Evolutionary conservation across 92 coral and sea anemone genomes (phyloP).

Genomic region (Siderastrea radians): DNA sequence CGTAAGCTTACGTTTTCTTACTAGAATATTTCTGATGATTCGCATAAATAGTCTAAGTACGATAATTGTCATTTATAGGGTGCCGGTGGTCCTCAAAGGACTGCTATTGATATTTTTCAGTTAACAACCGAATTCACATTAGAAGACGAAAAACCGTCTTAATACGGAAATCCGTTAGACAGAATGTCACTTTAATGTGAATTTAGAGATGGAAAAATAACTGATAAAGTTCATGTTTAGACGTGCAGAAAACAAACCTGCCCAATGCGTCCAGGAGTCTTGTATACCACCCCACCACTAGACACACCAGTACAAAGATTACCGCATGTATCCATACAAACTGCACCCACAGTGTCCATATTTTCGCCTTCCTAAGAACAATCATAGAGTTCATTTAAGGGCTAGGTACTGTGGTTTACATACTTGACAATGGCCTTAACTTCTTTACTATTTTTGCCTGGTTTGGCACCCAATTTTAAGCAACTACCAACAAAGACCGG

Average conservation of each 20-base stretch:
- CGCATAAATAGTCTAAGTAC: too few species aligned
- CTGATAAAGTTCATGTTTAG: neutral
- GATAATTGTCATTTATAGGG: too few species aligned
- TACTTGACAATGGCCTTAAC: too few species aligned
- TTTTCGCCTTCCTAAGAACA: conserved; percentile 1
- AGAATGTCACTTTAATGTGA: neutral
- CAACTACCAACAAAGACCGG: too few species aligned
- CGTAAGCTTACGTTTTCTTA: too few species aligned
- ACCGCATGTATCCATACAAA: conserved; percentile 85
- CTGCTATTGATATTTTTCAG: too few species aligned
- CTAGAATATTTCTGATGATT: too few species aligned
- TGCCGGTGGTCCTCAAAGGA: too few species aligned
- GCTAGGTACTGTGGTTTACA: neutral
- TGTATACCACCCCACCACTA: conserved; percentile 92
- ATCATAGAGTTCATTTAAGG: neutral
- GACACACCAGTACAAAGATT: conserved; percentile 89
- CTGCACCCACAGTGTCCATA: conserved; percentile 96
- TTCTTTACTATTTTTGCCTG: neutral
- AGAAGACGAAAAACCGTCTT: neutral
- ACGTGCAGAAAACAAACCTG: conserved; percentile 65
- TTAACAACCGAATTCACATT: too few species aligned
- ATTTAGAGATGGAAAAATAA: neutral
- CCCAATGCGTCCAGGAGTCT: conserved; percentile 95
- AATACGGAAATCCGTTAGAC: neutral
- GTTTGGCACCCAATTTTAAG: too few species aligned